phyloP scores from a whole-genome alignment of 1,140 invertebrate species.

The Orchestia grillus region DNA sequence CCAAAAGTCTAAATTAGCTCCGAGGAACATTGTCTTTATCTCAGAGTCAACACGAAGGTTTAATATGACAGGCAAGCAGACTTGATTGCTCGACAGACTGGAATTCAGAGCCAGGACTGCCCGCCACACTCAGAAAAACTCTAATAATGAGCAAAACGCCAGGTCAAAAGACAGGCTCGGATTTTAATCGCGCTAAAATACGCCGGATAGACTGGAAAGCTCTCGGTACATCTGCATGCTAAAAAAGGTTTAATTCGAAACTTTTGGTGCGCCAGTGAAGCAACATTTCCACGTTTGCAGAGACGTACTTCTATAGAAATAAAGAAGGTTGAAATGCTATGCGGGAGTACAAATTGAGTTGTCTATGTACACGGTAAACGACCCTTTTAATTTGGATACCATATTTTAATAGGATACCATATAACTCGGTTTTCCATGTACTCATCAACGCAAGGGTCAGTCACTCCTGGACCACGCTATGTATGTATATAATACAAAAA shows the following conservation, averaged over 20 bases:
- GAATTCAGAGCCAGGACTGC: background rate
- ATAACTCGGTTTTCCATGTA: no score
- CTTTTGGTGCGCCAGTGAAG: background rate
- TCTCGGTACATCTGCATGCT: background rate
- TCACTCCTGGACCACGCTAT: no score
- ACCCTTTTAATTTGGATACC: no score
- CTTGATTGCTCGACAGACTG: background rate
- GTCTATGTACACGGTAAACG: no score
- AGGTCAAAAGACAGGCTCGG: background rate
- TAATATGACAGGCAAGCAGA: background rate
- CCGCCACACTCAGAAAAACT: background rate
- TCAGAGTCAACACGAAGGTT: background rate
- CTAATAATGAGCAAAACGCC: background rate
- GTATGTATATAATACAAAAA: no score
- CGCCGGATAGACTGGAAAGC: background rate
- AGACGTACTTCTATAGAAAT: background rate
- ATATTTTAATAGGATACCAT: no score
- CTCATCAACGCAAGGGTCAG: no score
- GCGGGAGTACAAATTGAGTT: background rate
- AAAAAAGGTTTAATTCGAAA: background rate
- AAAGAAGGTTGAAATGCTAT: background rate
- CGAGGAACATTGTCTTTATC: background rate
- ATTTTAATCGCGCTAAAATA: background rate
- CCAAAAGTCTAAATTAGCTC: background rate
- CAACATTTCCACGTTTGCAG: background rate